Base-by-base conservation (phyloP, 2,888 invertebrate genomes). In the Thyatira batis region DNA sequence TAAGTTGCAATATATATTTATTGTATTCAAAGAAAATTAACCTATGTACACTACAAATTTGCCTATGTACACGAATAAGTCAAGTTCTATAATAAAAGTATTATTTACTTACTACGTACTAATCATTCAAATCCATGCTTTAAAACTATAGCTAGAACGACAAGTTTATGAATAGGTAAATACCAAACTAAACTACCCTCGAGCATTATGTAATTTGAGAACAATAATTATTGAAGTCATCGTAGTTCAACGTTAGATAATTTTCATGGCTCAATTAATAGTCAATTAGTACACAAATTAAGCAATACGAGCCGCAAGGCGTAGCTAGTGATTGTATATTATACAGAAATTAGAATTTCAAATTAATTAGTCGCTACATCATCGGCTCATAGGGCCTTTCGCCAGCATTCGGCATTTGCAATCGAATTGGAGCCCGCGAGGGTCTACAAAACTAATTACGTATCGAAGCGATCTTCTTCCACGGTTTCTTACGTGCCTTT, bases 401-500 rank as follows among this genome's bases (percentile, higher is more conserved):
- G 69, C 72, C 64, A 74, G 77, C 75, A 80, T 80, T 85, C 73
- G 74, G 77, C 80, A 81, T 84, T 80, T 77, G 73, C 82, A 80
- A 86, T 83, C 80, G 87, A 83, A 87, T 87, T 84, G 74, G 78
- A 74, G 69, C 71, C 75, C 76, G 78, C 78, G 83, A 80, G 82
- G 80, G 80, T 78, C 80, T 83, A 85, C 83, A 90, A 90, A 92
- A 89, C 87, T 91, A 92, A 91, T 92, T 92, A 92, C 89, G 87
- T 84, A 90, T 89, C 86, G 88, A 83, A 86, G 82, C 84, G 86
- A 85, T 89, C 90, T 87, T 89, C 89, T 88, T 88, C 83, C 77
- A 82, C 88, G 87, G 83, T 91, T 92, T 91, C 91, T 91, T 91
- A 89, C 90, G 88, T 91, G 89, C 91, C 89, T 90, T 91, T 90